Evolutionary conservation across 2,797 vertebrate species (phyloP).

Genomic region (Sylvilagus floridanus): DNA sequence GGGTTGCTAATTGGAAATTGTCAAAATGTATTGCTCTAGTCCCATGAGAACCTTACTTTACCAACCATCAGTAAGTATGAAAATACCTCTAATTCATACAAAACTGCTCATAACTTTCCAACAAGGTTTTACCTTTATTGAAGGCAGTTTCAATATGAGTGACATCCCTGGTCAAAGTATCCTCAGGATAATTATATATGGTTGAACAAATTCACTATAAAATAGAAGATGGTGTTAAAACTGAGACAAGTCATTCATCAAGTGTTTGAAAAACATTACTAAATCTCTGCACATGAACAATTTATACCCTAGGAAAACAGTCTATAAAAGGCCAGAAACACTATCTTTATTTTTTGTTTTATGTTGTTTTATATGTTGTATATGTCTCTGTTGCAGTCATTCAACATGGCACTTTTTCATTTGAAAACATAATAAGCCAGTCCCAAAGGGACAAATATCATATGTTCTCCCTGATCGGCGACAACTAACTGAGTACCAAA

Average conservation of each 20-base stretch:
- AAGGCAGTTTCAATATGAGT: slow-evolving; percentile 57
- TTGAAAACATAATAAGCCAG: background rate
- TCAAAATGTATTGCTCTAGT: slow-evolving; percentile 52
- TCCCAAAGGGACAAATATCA: too few relatives aligned
- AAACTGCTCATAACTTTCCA: slow-evolving; percentile 61
- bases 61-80: slow-evolving; percentile 46
- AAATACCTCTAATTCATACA: slow-evolving; percentile 31
- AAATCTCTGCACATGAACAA: background rate
- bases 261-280: background rate
- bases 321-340: background rate
- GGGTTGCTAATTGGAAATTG: slow-evolving; percentile 65
- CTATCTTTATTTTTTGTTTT: background rate
- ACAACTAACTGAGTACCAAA: too few relatives aligned
- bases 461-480: too few relatives aligned
- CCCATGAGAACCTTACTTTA: slow-evolving; percentile 27
- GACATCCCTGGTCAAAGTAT: background rate
- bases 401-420: background rate
- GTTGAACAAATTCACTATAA: slow-evolving; percentile 56
- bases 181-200: background rate
- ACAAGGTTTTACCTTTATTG: slow-evolving; percentile 58
- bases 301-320: background rate
- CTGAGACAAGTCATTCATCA: background rate
- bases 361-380: background rate
- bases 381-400: background rate
- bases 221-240: slow-evolving; percentile 35